These are phyloP conservation scores for Megalonaias nervosa DNA, from an alignment of 1,140 invertebrate genomes.

Conservation along the genomic window DNA sequence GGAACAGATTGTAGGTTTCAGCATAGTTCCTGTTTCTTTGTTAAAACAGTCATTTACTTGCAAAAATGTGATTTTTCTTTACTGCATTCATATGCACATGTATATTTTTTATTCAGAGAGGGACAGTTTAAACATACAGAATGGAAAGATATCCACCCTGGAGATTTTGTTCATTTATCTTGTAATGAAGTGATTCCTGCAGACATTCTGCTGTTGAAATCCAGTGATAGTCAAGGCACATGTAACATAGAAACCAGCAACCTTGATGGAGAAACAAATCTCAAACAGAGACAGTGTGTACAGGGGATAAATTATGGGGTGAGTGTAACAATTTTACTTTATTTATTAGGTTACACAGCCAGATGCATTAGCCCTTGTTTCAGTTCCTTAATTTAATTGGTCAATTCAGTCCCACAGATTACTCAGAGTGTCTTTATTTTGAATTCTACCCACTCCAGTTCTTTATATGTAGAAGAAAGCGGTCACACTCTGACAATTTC, in stretches of 20 bases:
- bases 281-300: slow-evolving; percentile 78
- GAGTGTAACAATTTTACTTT: slow-evolving; percentile 2
- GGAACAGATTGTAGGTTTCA: neutral
- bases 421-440: too few relatives aligned
- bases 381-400: too few relatives aligned
- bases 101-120: slow-evolving; percentile 76
- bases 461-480: too few relatives aligned
- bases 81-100: neutral
- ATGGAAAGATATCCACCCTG: slow-evolving; percentile 90
- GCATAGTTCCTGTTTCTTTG: neutral
- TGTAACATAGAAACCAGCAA: slow-evolving; percentile 74
- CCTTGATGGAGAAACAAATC: slow-evolving; percentile 73
- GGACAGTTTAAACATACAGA: slow-evolving; percentile 74
- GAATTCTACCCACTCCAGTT: too few relatives aligned
- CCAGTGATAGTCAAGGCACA: slow-evolving; percentile 68
- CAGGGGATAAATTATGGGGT: slow-evolving; percentile 48
- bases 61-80: neutral
- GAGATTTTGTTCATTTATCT: slow-evolving; percentile 95
- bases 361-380: too few relatives aligned
- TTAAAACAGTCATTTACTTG: neutral
- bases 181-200: slow-evolving; percentile 98
- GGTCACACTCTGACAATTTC: too few relatives aligned
- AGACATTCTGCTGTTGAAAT: slow-evolving; percentile 87
- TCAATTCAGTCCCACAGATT: too few relatives aligned
- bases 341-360: too few relatives aligned